Percentiles rank a stretch among this genome's conserved stretches.
Evolutionary conservation across 2,888 invertebrate species (phyloP).

Genomic region (Sturmia bella): DNA sequence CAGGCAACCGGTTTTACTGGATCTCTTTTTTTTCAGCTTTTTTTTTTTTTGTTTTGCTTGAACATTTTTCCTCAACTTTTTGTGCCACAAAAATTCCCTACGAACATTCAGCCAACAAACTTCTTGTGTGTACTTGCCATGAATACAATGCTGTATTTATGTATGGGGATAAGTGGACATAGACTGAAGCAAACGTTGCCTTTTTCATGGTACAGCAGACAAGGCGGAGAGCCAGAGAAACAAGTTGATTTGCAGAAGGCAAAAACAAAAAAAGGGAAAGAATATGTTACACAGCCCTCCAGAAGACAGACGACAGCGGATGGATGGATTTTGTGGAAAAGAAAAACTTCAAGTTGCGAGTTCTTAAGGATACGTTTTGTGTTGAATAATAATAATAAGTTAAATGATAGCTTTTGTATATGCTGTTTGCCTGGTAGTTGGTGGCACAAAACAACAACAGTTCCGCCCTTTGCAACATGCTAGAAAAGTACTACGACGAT

Average conservation of each 20-base stretch:
- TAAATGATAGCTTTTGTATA: conserved; percentile 1
- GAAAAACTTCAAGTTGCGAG: conserved; percentile 23
- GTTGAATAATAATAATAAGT: background rate
- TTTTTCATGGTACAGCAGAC: conserved; percentile 11
- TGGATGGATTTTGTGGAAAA: conserved; percentile 13
- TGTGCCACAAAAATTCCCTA: conserved; percentile 21
- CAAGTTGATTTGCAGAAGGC: background rate
- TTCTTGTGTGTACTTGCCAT: conserved; percentile 32
- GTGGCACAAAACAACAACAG: conserved; percentile 81
- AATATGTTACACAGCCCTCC: background rate
- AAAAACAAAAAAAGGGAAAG: conserved; percentile 1
- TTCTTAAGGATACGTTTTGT: conserved; percentile 46
- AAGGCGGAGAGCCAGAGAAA: conserved; percentile 26
- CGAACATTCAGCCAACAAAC: conserved; percentile 14
- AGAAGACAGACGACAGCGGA: background rate
- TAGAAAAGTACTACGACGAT: background rate
- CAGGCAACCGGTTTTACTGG: conserved; percentile 66
- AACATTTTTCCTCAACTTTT: background rate
- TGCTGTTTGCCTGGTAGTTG: conserved; percentile 75
- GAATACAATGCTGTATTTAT: background rate
- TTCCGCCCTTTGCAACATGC: conserved; percentile 73
- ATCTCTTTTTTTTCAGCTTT: conserved; percentile 30
- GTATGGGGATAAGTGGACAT: background rate
- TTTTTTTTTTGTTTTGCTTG: background rate
- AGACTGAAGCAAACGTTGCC: conserved; percentile 17